phyloP scores from a whole-genome alignment of 2,113 vertebrate species.

The Tor tambroides region DNA sequence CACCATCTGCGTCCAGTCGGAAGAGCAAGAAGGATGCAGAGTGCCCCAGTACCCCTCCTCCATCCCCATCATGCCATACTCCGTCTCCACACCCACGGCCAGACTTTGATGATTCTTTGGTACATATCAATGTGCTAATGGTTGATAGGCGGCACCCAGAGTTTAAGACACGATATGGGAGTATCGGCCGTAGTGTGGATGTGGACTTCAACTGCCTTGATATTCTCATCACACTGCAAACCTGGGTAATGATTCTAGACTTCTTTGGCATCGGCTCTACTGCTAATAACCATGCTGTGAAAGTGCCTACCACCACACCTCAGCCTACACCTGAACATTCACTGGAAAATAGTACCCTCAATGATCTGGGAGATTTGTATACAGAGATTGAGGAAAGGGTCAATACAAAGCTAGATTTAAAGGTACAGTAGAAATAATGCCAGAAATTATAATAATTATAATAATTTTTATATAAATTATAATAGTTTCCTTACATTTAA shows the following conservation, averaged over 20 bases:
- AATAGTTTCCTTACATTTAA: neutral
- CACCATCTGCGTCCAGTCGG: constrained; percentile 73
- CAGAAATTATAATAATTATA: neutral
- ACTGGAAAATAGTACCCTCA: constrained; percentile 57
- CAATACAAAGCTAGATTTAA: constrained; percentile 93
- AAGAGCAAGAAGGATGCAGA: constrained; percentile 80
- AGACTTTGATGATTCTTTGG: constrained; percentile 93
- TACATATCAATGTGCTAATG: constrained; percentile 92
- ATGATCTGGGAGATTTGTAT: constrained; percentile 46
- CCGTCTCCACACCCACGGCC: constrained; percentile 70
- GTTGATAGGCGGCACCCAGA: constrained; percentile 96
- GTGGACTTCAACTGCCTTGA: constrained; percentile 98
- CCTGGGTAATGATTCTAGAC: constrained; percentile 98
- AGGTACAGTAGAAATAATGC: constrained; percentile 77
- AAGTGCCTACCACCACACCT: constrained; percentile 69
- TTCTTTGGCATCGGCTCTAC: constrained; percentile 98
- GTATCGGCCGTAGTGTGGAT: constrained; percentile 86
- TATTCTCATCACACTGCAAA: constrained; percentile 94
- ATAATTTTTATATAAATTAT: neutral
- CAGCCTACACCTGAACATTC: constrained; percentile 64
- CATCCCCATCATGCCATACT: constrained; percentile 83
- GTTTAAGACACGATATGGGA: constrained; percentile 83
- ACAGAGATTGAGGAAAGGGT: constrained; percentile 72
- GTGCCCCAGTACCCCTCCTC: constrained; percentile 92
- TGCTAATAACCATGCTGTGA: constrained; percentile 92